Evolutionary conservation across 2,113 vertebrate species (phyloP).

Genomic region (Sardina pilchardus): DNA sequence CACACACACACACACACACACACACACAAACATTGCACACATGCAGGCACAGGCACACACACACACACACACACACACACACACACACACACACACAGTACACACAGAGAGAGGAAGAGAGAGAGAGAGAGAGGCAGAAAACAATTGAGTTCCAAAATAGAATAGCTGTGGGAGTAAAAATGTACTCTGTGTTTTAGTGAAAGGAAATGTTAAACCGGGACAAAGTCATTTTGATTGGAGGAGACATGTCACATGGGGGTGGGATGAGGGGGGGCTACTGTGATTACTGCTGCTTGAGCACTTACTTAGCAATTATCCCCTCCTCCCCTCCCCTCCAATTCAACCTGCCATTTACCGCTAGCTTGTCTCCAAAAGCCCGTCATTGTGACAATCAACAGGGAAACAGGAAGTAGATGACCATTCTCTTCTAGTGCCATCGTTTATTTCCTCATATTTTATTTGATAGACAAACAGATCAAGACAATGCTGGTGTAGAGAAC

Average conservation of each 20-base stretch:
- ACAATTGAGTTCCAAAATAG: conserved; percentile 7
- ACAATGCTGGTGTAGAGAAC: not conserved
- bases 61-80: not conserved
- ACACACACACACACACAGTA: conserved; percentile 3
- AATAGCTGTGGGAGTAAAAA: conserved; percentile 3
- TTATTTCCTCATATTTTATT: not conserved
- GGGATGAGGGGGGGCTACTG: not conserved
- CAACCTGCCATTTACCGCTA: not conserved
- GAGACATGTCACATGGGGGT: not conserved
- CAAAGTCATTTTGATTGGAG: conserved; percentile 6
- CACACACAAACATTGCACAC: not conserved
- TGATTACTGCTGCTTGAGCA: not conserved
- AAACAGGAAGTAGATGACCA: not conserved
- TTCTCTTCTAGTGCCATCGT: not conserved
- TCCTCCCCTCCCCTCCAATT: not conserved
- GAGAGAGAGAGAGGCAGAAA: not conserved
- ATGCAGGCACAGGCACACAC: not conserved
- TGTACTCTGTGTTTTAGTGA: not conserved
- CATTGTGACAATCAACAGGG: not conserved
- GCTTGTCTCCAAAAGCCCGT: not conserved
- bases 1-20: not conserved
- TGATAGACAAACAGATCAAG: not conserved
- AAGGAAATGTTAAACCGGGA: not conserved
- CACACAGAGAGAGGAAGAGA: not conserved
- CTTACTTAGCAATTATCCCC: conserved; percentile 3